phyloP scores from a whole-genome alignment of 2,797 vertebrate genomes.

The Ataeniobius toweri region DNA sequence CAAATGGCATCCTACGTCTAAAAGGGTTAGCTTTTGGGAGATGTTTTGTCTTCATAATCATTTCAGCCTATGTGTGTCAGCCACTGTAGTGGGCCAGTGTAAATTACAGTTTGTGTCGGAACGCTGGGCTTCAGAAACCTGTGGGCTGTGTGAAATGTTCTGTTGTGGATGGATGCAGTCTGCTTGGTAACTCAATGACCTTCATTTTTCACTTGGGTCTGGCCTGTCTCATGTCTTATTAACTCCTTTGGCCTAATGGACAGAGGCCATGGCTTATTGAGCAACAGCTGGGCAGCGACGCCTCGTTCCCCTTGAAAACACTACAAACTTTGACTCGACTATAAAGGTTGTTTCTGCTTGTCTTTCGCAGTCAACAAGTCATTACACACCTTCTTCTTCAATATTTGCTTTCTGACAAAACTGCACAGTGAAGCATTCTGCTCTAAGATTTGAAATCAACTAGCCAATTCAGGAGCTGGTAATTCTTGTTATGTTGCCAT shows the following conservation, averaged over 20 bases:
- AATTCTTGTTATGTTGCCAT: not conserved
- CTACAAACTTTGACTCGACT: conserved; percentile 55
- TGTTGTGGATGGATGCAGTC: conserved; percentile 71
- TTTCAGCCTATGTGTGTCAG: conserved; percentile 33
- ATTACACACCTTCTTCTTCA: not conserved
- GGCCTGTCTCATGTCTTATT: conserved; percentile 82
- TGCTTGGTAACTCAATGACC: conserved; percentile 79
- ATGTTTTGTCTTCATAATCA: conserved; percentile 42
- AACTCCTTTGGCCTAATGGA: conserved; percentile 79
- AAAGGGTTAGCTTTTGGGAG: conserved; percentile 44
- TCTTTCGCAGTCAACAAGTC: conserved; percentile 25
- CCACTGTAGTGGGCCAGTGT: conserved; percentile 32
- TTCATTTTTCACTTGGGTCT: conserved; percentile 77
- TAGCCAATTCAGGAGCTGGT: not conserved
- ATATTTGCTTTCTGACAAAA: not conserved
- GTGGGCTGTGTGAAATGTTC: conserved; percentile 62
- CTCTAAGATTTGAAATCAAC: not conserved
- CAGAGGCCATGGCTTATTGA: conserved; percentile 78
- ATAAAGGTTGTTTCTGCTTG: conserved; percentile 36
- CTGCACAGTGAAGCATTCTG: not conserved
- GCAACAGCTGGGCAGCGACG: conserved; percentile 72
- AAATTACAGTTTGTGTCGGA: conserved; percentile 36
- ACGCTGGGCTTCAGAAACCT: conserved; percentile 42
- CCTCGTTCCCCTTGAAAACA: conserved; percentile 66
- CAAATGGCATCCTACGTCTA: conserved; percentile 36